Evolutionary conservation across 2,888 invertebrate species (phyloP), one percentile per base, ranked within the genome.

Genomic region (Volucella zonaria): DNA sequence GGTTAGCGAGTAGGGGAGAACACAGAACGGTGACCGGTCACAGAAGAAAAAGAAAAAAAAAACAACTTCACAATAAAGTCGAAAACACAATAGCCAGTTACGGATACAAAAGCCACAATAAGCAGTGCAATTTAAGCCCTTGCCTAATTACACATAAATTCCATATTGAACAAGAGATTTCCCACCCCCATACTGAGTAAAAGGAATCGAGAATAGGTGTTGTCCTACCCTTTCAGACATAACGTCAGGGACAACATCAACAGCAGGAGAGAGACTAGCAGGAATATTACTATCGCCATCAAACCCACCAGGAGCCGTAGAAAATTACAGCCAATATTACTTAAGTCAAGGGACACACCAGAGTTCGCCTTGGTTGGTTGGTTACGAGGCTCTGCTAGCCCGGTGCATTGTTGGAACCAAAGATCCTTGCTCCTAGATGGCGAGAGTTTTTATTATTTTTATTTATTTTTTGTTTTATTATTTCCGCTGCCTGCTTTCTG

Each of bases 111-210:
- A 85, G 79, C 83, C 85, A 40, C 85, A 85, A 80, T 80, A 85
- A 85, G 76, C 75, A 80, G 80, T 80, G 73, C 80, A 80, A 85
- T 81, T 85, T 81, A 85, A 85, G 85, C 81, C 76, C 76, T 31
- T 77, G 73, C 81, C 81, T 85, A 85, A 85, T 85, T 85, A 85
- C 77, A 81, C 81, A 85, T 81, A 85, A 85, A 85, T 85, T 81
- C 68, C 85, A 85, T 85, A 85, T 85, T 85, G 85, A 85, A 77
- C 80, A 85, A 68, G 73, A 76, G 77, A 80, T 85, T 80, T 71
- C 64, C 70, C 58, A 64, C 14, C 47, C 14, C 6, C 31, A 6
- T 31, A 31, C 31, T 0, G 6, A 6, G 31, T 31, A 31, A 31
- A 31, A 31, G 31, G 6, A 31, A 31, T 31, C 31, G 31, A 1